Evolutionary conservation across 2,888 invertebrate species (phyloP).

Genomic region (Smittia aterrima): DNA sequence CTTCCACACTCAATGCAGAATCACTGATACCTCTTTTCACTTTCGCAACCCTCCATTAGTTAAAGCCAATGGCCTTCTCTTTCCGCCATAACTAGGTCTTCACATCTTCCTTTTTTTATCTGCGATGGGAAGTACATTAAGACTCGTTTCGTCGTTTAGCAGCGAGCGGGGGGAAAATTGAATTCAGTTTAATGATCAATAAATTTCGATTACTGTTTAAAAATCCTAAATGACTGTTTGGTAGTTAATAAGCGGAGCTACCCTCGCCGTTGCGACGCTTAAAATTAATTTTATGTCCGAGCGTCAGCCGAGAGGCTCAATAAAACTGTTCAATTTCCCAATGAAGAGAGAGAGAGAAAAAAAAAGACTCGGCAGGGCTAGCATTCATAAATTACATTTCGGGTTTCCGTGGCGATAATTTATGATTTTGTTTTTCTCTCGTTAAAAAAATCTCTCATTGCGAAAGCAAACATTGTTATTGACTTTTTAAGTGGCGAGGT

Average conservation of each 20-base stretch:
- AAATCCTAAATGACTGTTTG: conserved; percentile 13
- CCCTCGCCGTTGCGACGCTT: background rate
- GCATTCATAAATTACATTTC: conserved; percentile 22
- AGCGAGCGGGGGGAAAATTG: conserved; percentile 3
- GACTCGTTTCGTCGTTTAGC: too few species aligned
- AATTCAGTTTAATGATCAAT: conserved; percentile 37
- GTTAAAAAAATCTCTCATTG: background rate
- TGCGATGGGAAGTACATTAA: too few species aligned
- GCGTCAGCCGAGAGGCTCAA: conserved; percentile 1
- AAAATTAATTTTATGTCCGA: background rate
- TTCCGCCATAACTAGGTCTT: too few species aligned
- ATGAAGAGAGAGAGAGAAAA: conserved; percentile 12
- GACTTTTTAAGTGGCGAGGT: background rate
- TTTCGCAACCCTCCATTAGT: too few species aligned
- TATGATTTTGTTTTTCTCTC: conserved; percentile 11
- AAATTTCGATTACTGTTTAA: conserved; percentile 30
- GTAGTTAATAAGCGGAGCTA: conserved; percentile 1
- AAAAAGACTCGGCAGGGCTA: background rate
- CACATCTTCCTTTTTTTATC: too few species aligned
- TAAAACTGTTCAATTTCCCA: conserved; percentile 25
- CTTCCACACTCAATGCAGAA: too few species aligned
- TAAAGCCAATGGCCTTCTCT: too few species aligned
- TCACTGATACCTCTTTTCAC: too few species aligned
- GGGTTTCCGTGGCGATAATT: conserved; percentile 28
- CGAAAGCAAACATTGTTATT: conserved; percentile 1